Evolutionary conservation across 2,113 vertebrate genomes (phyloP), one percentile per base, ranked within the genome.

Genomic region (Theropithecus gelada): DNA sequence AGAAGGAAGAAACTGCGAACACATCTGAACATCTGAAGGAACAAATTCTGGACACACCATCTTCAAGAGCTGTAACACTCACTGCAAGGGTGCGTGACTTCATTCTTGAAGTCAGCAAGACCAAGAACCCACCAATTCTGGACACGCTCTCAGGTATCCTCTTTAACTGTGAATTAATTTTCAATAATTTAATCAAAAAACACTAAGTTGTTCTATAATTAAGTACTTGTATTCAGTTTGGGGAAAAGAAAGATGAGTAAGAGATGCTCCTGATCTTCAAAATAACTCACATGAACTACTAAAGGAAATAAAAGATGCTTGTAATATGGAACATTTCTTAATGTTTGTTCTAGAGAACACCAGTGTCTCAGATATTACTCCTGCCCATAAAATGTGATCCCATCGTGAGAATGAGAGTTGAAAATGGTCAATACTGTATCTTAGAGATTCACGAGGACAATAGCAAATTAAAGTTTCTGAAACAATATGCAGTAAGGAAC

Each of bases 171-270:
- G 32, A 81, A 66, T 84, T 64, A 87, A 27, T 88, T 78, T 84
- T 88, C 22, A 82, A 48, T 55, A 57, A 88, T 91, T 96, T 20
- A 43, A n/a, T 93, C 52, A 97, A 66, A 66, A 85, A 70, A 82
- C 81, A 93, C 16, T 66, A 30, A 95, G 23, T 80, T 48, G 10
- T 96, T 84, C 43, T 20, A 3, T n/a, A 84, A 43, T 64, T 88
- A 76, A 14, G 10, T 43, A 75, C 14, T 57, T 43, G 25, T 27
- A 40, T 7, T 57, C 23, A 59, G 13, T 66, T 87, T 86, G 6
- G 23, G 18, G 23, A 70, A 83, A 90, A 50, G 8, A 48, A 84
- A 92, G 79, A 59, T 25, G 40, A 83, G 23, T 17, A 91, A 8
- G 27, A 76, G 5, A 59, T 32, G 59, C 43, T 78, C 13, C 11